Evolutionary conservation across 1,140 invertebrate species (phyloP).

Genomic region (Alviniconcha marisindica): DNA sequence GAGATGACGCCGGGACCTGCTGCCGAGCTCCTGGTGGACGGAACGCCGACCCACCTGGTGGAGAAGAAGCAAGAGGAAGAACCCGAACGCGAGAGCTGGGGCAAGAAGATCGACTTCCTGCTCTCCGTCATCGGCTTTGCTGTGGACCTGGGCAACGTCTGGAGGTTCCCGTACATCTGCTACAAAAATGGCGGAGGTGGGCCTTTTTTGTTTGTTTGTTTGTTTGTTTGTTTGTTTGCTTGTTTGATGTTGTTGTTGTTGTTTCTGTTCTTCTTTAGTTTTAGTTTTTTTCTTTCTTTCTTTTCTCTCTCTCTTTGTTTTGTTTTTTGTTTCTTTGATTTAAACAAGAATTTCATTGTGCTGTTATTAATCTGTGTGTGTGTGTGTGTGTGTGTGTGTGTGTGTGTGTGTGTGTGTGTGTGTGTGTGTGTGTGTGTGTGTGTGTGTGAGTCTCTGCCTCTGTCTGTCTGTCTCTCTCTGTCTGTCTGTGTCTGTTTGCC

Average conservation of each 20-base stretch:
- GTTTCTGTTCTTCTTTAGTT: too few species aligned
- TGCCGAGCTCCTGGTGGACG: conserved; percentile 56
- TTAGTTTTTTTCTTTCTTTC: too few species aligned
- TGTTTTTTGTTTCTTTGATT: not conserved
- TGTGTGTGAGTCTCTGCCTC: not conserved
- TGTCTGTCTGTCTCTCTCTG: too few species aligned
- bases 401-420: conserved; percentile 1
- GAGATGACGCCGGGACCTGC: conserved; percentile 49
- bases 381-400: not conserved
- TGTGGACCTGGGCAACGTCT: conserved; percentile 89
- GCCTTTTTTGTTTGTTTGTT: not conserved
- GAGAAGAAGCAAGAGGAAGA: conserved; percentile 56
- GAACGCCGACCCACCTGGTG: conserved; percentile 56
- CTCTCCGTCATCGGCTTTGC: conserved; percentile 92
- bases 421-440: conserved; percentile 7
- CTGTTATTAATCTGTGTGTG: not conserved
- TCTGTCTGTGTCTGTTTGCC: too few species aligned
- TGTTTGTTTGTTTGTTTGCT: too few species aligned
- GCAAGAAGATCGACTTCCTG: conserved; percentile 92
- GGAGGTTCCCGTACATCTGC: conserved; percentile 81
- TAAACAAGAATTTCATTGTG: too few species aligned
- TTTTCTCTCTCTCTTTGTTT: too few species aligned
- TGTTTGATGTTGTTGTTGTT: too few species aligned
- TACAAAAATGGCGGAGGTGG: conserved; percentile 73
- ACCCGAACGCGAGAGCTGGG: conserved; percentile 73